Evolutionary conservation across 2,113 vertebrate genomes (phyloP).

Genomic region (Cynoglossus semilaevis): DNA sequence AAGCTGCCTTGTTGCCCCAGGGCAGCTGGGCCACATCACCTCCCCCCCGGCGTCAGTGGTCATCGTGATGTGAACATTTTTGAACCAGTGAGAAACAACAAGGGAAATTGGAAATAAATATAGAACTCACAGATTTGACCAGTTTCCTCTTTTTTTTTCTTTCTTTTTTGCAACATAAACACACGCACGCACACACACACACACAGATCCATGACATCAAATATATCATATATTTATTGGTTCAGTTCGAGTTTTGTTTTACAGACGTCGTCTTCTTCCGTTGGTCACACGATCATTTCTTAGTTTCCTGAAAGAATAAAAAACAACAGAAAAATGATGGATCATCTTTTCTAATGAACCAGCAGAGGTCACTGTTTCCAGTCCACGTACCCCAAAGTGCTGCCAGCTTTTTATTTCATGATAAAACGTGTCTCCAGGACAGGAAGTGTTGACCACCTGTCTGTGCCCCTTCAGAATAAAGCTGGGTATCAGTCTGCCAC

Average conservation of each 20-base stretch:
- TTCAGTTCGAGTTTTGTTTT: background rate
- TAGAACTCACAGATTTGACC: no score
- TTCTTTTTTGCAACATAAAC: no score
- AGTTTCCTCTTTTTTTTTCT: no score
- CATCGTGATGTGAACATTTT: no score
- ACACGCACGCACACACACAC: no score
- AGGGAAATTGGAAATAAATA: no score
- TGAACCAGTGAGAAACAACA: no score
- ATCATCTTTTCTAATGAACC: background rate
- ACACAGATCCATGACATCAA: no score
- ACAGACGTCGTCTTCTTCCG: background rate
- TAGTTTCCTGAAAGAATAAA: slow-evolving; percentile 30
- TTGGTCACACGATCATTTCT: background rate
- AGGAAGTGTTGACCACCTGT: slow-evolving; percentile 77
- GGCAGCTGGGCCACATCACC: no score
- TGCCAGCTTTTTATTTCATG: slow-evolving; percentile 78
- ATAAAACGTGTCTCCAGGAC: slow-evolving; percentile 83
- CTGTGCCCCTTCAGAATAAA: slow-evolving; percentile 82
- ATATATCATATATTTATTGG: no score
- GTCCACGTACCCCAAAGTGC: slow-evolving; percentile 68
- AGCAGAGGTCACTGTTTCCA: background rate
- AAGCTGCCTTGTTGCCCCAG: no score
- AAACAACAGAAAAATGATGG: background rate
- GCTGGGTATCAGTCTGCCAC: slow-evolving; percentile 52
- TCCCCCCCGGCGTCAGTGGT: no score